These are phyloP conservation scores for Danio choprae DNA, from an alignment of 2,797 vertebrate species.

Conservation along the genomic window DNA sequence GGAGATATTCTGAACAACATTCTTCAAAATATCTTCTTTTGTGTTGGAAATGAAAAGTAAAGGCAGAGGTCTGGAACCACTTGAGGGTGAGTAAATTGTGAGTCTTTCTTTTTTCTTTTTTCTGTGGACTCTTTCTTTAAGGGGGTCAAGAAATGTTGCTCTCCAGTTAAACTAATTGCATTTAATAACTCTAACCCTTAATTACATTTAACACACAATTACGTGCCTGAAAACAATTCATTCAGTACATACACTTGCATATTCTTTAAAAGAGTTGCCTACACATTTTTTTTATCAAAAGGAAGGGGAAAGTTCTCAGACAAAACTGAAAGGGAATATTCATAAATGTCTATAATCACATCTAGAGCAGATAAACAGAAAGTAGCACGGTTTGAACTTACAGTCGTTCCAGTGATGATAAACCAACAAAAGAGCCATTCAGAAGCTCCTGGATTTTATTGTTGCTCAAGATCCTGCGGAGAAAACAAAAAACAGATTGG, in stretches of 20 bases:
- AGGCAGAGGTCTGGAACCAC: too few species aligned
- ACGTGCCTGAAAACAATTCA: neutral
- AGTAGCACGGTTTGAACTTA: constrained; percentile 76
- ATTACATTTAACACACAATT: neutral
- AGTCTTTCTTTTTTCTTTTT: too few species aligned
- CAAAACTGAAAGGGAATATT: neutral
- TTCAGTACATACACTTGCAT: neutral
- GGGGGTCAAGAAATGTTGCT: too few species aligned
- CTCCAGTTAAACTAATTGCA: neutral
- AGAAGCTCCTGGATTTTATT: constrained; percentile 95
- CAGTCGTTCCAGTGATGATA: constrained; percentile 92
- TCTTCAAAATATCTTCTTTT: too few species aligned
- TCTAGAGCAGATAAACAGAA: neutral
- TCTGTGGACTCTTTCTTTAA: too few species aligned
- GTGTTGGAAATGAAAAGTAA: too few species aligned
- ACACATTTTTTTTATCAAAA: too few species aligned
- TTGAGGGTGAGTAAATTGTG: too few species aligned
- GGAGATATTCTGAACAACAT: too few species aligned
- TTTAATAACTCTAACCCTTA: neutral
- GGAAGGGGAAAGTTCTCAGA: neutral
- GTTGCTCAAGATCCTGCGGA: constrained; percentile 93
- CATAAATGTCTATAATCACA: neutral
- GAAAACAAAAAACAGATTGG: constrained; percentile 37
- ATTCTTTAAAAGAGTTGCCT: neutral
- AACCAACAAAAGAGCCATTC: constrained; percentile 92